A percentile compares a stretch with the other conserved stretches of the same genome.
phyloP scores from a whole-genome alignment of 2,113 vertebrate genomes.

The Heloderma charlesbogerti region DNA sequence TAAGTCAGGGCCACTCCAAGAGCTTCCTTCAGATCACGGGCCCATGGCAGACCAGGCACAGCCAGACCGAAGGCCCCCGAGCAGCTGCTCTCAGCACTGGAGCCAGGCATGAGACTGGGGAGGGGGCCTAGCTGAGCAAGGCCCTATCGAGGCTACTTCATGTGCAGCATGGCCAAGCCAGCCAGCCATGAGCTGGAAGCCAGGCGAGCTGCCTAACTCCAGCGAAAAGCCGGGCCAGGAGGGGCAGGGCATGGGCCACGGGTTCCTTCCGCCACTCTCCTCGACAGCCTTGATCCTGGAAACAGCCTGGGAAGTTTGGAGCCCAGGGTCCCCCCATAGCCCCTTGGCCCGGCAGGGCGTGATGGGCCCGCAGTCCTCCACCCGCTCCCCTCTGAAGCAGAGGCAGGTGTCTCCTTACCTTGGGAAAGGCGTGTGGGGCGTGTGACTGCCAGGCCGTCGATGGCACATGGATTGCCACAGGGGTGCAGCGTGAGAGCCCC shows the following conservation, averaged over 20 bases:
- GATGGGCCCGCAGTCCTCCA: background rate
- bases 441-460: constrained; percentile 83
- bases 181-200: too few species aligned
- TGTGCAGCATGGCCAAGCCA: background rate
- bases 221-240: background rate
- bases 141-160: background rate
- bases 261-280: background rate
- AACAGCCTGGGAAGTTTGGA: background rate
- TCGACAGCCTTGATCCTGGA: background rate
- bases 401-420: constrained; percentile 76
- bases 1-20: background rate
- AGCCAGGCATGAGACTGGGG: background rate
- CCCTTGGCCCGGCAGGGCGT: background rate
- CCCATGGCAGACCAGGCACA: background rate
- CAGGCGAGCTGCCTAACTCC: too few species aligned
- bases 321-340: background rate
- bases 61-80: background rate
- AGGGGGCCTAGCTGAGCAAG: background rate
- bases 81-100: background rate
- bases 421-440: constrained; percentile 88
- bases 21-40: background rate
- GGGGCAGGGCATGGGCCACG: background rate
- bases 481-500: constrained; percentile 90
- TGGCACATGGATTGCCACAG: constrained; percentile 87
- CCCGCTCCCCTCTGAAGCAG: rapidly evolving